Evolutionary conservation across 64 coral and sea anemone species (phyloP), one percentile per base, ranked within the genome.

Genomic region (Montipora capricornis): DNA sequence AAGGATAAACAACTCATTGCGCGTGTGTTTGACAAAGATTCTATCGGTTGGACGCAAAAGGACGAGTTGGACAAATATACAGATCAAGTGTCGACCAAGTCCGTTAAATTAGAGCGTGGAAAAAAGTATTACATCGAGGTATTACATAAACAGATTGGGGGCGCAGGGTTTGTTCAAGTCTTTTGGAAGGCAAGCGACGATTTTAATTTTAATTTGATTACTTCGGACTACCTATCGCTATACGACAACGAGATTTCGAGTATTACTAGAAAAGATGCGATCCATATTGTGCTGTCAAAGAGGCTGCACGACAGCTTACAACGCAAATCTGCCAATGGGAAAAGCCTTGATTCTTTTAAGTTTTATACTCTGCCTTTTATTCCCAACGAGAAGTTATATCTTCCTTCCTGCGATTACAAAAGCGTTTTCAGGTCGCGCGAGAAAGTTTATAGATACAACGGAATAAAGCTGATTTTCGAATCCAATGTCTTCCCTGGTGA

Each of bases 71-170:
- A 22, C 75, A 91, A 76, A 88, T 95, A 88, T 58, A 64, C 83
- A 17, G 73, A 44, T 17, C 95, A 92, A 90, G 89, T 79, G 15
- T 90, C 90, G 9, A n/a, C 53, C 10, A 75, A 29, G 15, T 3
- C 44, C 5, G 55, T 96, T 46, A 19, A 58, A 15, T 86, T 96
- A 2, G 19, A 55, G 13, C 24, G 45, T 55, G 91, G 61, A 9
- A 87, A 89, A 20, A 83, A 83, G 6, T 96, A 96, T 50, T 96
- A 77, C 71, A 89, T 96, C 19, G 95, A 96, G 29, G 75, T 83
- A 1, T 0, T 96, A 16, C 95, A 93, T 45, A 26, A 89, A 59
- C 84, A 93, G 26, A 50, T 17, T n/a, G 46, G 1, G 9, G 82
- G 82, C 4, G 26, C 64, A 7, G 82, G 82, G 17, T 70, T 84